Evolutionary conservation across 2,797 vertebrate species (phyloP).

Genomic region (Odontamblyopus lacepedii): DNA sequence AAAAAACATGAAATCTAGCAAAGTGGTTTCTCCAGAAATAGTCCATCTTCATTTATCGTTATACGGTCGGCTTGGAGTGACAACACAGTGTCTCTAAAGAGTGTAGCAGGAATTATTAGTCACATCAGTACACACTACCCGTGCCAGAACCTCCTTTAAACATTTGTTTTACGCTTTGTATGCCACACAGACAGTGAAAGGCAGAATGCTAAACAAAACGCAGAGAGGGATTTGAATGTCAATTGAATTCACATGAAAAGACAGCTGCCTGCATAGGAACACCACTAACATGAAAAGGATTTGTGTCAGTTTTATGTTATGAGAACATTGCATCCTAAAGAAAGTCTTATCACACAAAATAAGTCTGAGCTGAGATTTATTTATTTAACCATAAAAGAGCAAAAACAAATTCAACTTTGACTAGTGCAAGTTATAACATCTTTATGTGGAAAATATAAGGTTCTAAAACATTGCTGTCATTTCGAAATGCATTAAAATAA

Average conservation of each 20-base stretch:
- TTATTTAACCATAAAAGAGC: neutral
- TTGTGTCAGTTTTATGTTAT: conserved; percentile 6
- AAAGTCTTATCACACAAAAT: neutral
- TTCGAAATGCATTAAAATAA: neutral
- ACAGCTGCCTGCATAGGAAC: neutral
- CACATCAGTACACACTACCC: conserved; percentile 18
- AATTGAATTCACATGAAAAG: conserved; percentile 7
- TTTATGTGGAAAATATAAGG: neutral
- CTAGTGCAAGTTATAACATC: neutral
- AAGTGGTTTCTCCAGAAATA: conserved; percentile 11
- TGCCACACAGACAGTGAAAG: neutral
- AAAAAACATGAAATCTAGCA: conserved; percentile 2
- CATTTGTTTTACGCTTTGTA: conserved; percentile 14
- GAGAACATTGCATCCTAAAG: conserved; percentile 1
- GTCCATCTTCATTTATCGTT: conserved; percentile 10
- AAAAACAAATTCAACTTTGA: neutral
- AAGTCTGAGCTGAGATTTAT: neutral
- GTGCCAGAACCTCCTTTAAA: conserved; percentile 10
- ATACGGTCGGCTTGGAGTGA: neutral
- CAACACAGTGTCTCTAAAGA: neutral
- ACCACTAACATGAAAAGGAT: conserved; percentile 20
- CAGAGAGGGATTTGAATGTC: conserved; percentile 9
- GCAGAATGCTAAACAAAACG: conserved; percentile 4
- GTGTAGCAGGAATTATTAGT: conserved; percentile 1
- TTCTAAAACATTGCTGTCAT: neutral